Evolutionary conservation across 2,797 vertebrate genomes (phyloP).

Genomic region (Phyllotis vaccarum): DNA sequence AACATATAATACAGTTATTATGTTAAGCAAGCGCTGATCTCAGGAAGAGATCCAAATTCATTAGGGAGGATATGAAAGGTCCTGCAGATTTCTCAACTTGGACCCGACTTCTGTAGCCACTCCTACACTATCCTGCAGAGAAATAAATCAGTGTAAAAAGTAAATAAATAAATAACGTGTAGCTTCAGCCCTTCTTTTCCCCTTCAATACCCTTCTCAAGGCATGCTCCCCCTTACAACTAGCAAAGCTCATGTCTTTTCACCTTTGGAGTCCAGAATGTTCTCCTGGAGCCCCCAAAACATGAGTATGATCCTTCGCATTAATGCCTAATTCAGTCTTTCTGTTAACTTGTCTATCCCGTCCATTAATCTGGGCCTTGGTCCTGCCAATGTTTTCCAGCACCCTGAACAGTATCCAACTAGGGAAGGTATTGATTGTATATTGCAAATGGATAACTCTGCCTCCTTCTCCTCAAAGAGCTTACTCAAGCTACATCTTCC

Average conservation of each 20-base stretch:
- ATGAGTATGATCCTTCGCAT: not conserved
- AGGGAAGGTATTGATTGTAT: not conserved
- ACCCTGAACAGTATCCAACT: not conserved
- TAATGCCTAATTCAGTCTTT: not conserved
- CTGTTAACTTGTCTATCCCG: not conserved
- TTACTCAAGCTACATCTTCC: not conserved
- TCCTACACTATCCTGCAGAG: not conserved
- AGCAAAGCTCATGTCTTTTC: not conserved
- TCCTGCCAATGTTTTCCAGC: not conserved
- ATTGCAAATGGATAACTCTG: not conserved
- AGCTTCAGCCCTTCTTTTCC: not conserved
- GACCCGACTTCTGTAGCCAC: not conserved
- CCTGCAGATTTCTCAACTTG: not conserved
- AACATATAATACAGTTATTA: constrained; percentile 50
- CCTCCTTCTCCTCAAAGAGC: not conserved
- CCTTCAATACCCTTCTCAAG: not conserved
- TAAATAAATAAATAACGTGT: no score
- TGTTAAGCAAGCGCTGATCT: constrained; percentile 31
- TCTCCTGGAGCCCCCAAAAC: not conserved
- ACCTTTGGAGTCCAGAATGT: not conserved
- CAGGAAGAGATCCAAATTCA: constrained; percentile 23
- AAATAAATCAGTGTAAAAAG: not conserved
- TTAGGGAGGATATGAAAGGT: not conserved
- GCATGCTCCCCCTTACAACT: no score
- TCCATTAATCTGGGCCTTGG: not conserved